Evolutionary conservation across 2,888 invertebrate species (phyloP), one percentile per base, ranked within the genome.

Genomic region (Apotomis capreana): DNA sequence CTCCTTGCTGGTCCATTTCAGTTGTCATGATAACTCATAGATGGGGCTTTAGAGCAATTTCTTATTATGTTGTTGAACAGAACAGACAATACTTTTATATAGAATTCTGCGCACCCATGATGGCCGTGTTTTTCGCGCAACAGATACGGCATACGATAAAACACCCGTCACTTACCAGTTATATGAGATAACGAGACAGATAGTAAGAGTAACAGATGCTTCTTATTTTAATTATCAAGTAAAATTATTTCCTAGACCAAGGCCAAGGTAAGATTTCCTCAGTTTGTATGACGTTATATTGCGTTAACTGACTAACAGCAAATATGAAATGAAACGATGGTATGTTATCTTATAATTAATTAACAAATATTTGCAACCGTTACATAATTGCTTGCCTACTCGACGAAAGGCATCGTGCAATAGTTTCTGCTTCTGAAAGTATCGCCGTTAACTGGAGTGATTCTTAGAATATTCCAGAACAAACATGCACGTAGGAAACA

Each of bases 301-400:
- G 26, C 26, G 26, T 1, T 26, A 26, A 26, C 26, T 26, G 26
- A 26, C 26, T 26, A 26, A 2, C 2, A 26, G 26, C 26, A 26
- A 26, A 26, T 46, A 65, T 40, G 62, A 36, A 64, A 59, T 44
- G 49, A 46, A 54, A 59, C 70, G 54, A 36, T 49, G 26, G 26
- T 46, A 55, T 58, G 51, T 70, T 70, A 67, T 70, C 60, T 55
- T 65, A 52, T 15, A 6, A 60, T 54, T 65, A 65, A 70, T 65
- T 70, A 70, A 70, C 60, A 60, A 70, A 60, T 61, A 55, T 67
- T 67, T 40, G 49, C 60, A 37, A 46, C 49, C 12, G 51, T 40
- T 70, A 69, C 55, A 49, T 63, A 62, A 51, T 26, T 69, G 15
- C 63, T 46, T 49, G 37, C 55, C 13, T 59, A 44, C 26, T 61